Base-by-base conservation (phyloP, 2,888 invertebrate species). In the Luperina testacea region DNA sequence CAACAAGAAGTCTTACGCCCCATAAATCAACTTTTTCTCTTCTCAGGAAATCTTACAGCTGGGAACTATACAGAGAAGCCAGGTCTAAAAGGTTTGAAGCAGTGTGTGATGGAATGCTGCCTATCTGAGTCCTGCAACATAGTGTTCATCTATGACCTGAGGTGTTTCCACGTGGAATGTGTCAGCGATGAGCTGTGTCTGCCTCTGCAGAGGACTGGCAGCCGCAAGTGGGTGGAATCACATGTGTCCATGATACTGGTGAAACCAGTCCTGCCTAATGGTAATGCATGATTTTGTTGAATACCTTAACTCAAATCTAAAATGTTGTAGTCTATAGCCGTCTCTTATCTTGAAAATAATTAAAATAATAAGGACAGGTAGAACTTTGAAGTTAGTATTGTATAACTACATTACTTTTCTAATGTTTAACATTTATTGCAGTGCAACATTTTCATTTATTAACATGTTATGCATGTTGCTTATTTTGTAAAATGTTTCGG, bases 101-200 rank as follows among this genome's bases (percentile, higher is more conserved):
- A 97, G 90, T 98, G 98, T 96, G 97, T 98, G 79, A 96, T 97
- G 94, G 96, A 97, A 90, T 98, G 98, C 95, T 98, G 98, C 94
- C 90, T 97, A 72, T 94, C 98, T 86, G 95, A 97, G 73, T 95
- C 96, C 3, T 99, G 99, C 93, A 98, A 99, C 93, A 98, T 98
- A 83, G 98, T 98, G 7, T 98, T 99, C 91, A 98, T 98, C 94
- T 98, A 97, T 87, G 98, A 98, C 90, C 95, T 97, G 38, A 97
- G 97, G 82, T 99, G 99, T 92, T 99, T 97, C 92, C 98, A 98
- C 94, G 97, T 98, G 32, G 97, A 97, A 80, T 98, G 98, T 94
- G 96, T 94, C 9, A 98, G 97, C 88, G 98, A 98, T 91, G 98
- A 98, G 90, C 94, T 98, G 53, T 98, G 98, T 90, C 90, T 98